A percentile compares a stretch with the other conserved stretches of the same genome.
phyloP scores from a whole-genome alignment of 2,113 vertebrate genomes.

The Acrocephalus arundinaceus region DNA sequence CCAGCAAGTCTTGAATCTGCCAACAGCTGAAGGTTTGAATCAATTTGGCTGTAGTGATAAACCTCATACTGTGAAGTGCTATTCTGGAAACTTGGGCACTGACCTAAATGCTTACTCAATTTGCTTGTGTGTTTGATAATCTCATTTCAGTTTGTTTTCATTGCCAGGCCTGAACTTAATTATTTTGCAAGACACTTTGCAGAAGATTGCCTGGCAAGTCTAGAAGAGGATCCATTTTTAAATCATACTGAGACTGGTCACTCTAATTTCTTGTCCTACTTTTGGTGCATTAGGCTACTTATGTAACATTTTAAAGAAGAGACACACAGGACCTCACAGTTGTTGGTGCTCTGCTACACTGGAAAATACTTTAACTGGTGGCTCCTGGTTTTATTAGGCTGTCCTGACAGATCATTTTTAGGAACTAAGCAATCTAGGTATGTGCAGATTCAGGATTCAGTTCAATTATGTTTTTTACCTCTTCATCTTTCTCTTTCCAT shows the following conservation, averaged over 20 bases:
- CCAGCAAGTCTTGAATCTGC: neutral
- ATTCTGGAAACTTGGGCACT: neutral
- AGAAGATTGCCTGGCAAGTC: neutral
- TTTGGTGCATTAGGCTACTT: neutral
- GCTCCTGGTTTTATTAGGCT: neutral
- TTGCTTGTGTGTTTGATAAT: neutral
- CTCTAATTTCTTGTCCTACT: neutral
- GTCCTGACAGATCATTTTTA: neutral
- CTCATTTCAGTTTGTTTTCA: neutral
- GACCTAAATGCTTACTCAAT: neutral
- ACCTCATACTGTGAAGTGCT: neutral
- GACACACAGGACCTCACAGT: fast-evolving
- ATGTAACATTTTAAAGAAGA: neutral
- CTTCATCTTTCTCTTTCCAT: no score
- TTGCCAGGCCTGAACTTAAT: neutral
- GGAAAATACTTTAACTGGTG: neutral
- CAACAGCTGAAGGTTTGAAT: neutral
- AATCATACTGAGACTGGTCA: neutral
- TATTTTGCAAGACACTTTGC: neutral
- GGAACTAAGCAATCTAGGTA: neutral
- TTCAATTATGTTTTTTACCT: neutral
- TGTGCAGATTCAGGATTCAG: neutral
- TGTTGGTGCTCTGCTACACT: no score
- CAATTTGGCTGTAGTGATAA: neutral
- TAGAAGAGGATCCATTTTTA: neutral